Evolutionary conservation across 2,113 vertebrate species (phyloP).

Genomic region (Anarhynchus alexandrinus): DNA sequence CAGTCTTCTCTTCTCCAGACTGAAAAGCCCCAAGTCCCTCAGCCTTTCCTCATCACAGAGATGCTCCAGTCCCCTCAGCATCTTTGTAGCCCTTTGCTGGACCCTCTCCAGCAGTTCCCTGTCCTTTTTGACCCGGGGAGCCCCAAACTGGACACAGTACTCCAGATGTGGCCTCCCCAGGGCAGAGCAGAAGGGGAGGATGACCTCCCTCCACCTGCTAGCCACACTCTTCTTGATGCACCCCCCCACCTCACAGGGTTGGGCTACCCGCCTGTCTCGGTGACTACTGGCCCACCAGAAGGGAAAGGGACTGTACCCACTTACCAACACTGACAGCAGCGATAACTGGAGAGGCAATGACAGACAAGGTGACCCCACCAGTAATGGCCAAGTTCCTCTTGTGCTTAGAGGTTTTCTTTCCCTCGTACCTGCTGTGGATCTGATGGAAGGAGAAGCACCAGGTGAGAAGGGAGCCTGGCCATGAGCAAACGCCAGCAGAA

Average conservation of each 20-base stretch:
- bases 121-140: too few species aligned
- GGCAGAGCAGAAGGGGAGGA: too few species aligned
- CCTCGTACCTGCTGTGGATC: slow-evolving; percentile 97
- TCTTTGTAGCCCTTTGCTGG: too few species aligned
- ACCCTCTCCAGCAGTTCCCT: too few species aligned
- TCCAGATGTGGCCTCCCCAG: too few species aligned
- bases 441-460: slow-evolving; percentile 60
- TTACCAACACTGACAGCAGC: slow-evolving; percentile 97
- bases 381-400: slow-evolving; percentile 96
- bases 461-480: background rate
- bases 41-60: too few species aligned
- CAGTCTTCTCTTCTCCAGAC: too few species aligned
- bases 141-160: too few species aligned
- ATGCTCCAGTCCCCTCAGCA: too few species aligned
- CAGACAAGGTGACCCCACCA: slow-evolving; percentile 93
- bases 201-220: too few species aligned
- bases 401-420: slow-evolving; percentile 92
- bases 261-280: background rate
- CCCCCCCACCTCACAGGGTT: background rate
- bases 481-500: background rate
- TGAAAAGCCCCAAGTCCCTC: too few species aligned
- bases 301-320: background rate
- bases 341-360: slow-evolving; percentile 94
- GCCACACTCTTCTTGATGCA: background rate
- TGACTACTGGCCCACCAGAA: background rate